These are phyloP conservation scores for Anoplolepis gracilipes DNA, from an alignment of 1,140 invertebrate genomes.

Conservation along the genomic window DNA sequence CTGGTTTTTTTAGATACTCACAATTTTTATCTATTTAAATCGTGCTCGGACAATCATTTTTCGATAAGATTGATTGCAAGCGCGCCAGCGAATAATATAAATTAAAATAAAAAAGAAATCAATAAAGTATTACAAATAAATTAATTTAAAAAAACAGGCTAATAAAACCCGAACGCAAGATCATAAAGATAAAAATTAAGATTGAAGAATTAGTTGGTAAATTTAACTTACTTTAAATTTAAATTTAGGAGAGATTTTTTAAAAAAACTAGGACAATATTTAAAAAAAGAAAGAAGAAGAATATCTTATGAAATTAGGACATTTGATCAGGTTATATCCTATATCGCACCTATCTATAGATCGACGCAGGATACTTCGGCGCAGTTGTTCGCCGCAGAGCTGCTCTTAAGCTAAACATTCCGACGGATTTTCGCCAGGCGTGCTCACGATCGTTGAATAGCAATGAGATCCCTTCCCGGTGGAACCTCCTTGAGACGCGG, in stretches of 20 bases:
- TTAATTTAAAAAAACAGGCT: too few relatives aligned
- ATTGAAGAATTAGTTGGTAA: too few relatives aligned
- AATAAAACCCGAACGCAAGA: too few relatives aligned
- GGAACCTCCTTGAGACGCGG: not conserved
- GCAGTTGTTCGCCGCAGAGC: slow-evolving; percentile 42
- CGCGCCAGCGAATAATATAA: not conserved
- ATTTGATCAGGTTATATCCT: not conserved
- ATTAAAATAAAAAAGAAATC: too few relatives aligned
- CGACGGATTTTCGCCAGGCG: slow-evolving; percentile 51
- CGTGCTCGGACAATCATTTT: not conserved
- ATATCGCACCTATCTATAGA: not conserved
- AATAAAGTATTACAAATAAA: too few relatives aligned
- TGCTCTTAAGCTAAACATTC: slow-evolving; percentile 58
- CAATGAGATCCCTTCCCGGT: slow-evolving; percentile 28
- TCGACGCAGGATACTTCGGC: not conserved
- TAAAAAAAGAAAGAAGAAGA: not conserved
- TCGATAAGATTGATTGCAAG: not conserved
- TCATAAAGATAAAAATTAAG: too few relatives aligned
- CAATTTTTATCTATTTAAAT: not conserved
- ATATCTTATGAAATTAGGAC: not conserved
- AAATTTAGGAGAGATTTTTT: too few relatives aligned
- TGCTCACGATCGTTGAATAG: slow-evolving; percentile 42
- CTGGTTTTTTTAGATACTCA: not conserved
- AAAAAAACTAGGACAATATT: not conserved
- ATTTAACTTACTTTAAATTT: too few relatives aligned